Conservation (phyloP, 92 coral and sea anemone genomes). For the Pocillopora grandis region DNA sequence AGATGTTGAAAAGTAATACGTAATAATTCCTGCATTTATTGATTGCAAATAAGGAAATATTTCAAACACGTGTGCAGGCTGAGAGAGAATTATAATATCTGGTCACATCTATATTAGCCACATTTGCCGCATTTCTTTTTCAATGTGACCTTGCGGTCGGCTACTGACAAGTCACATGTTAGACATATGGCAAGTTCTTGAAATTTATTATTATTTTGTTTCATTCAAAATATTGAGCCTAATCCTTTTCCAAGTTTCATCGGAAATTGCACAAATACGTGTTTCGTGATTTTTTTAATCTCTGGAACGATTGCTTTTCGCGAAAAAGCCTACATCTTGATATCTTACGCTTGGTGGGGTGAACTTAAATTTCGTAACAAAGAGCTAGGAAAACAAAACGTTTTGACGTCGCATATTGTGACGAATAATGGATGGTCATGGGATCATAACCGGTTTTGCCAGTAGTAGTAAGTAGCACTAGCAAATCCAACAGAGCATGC, state of each 20-base stretch:
- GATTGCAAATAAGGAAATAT: neutral
- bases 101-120: neutral
- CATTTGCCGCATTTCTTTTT: neutral
- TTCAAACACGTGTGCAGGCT: neutral
- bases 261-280: neutral
- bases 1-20: neutral
- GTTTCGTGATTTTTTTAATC: neutral
- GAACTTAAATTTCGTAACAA: conserved; percentile 23
- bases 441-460: conserved; percentile 48
- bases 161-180: conserved; percentile 40
- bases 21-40: neutral
- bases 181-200: conserved; percentile 22
- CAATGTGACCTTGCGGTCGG: conserved; percentile 26
- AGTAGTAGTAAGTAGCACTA: neutral
- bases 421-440: conserved; percentile 23
- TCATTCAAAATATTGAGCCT: neutral
- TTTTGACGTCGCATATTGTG: conserved; percentile 10
- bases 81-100: neutral
- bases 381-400: conserved; percentile 16
- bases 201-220: neutral
- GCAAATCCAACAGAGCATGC: conserved; percentile 13
- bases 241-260: neutral
- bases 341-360: conserved; percentile 25
- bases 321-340: conserved; percentile 19
- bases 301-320: neutral